A percentile compares a stretch with the other conserved stretches of the same genome.
Evolutionary conservation across 2,888 invertebrate genomes (phyloP).

Genomic region (Arrhopalites spinosus): DNA sequence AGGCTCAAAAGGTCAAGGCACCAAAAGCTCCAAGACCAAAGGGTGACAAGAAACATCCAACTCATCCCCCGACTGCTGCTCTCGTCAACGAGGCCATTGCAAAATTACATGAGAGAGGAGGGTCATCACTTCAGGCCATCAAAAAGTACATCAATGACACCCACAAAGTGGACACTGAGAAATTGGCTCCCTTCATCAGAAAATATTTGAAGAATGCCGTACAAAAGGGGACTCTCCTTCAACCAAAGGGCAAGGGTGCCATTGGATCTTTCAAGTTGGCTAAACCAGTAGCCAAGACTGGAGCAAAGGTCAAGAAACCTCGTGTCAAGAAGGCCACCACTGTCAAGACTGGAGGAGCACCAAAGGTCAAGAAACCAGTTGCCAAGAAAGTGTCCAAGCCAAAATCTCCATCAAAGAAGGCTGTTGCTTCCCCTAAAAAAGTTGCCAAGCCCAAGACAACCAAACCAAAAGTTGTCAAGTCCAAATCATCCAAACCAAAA

Average conservation of each 20-base stretch:
- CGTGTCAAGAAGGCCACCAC: conserved; percentile 31
- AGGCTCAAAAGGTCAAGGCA: no score
- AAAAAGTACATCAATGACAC: conserved; percentile 68
- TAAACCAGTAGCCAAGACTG: conserved; percentile 17
- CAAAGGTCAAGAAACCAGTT: conserved; percentile 18
- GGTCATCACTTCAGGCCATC: conserved; percentile 67
- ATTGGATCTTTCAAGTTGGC: conserved; percentile 51
- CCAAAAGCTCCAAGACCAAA: no score
- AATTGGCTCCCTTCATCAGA: conserved; percentile 66
- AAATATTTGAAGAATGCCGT: conserved; percentile 67
- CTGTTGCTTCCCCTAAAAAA: no score
- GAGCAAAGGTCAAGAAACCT: conserved; percentile 26
- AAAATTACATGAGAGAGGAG: conserved; percentile 61
- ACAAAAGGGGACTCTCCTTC: conserved; percentile 59
- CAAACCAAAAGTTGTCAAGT: background rate
- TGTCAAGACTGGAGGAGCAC: conserved; percentile 10
- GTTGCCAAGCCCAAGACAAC: background rate
- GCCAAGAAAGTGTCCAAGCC: background rate
- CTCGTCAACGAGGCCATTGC: conserved; percentile 66
- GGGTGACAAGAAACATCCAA: conserved; percentile 48
- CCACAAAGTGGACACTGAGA: conserved; percentile 67
- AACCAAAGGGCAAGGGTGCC: conserved; percentile 51
- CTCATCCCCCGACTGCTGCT: conserved; percentile 63
- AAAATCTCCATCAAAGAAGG: conserved; percentile 13
- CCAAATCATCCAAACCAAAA: conserved; percentile 3